Evolutionary conservation across 2,888 invertebrate genomes (phyloP).

Genomic region (Caenorhabditis panamensis): DNA sequence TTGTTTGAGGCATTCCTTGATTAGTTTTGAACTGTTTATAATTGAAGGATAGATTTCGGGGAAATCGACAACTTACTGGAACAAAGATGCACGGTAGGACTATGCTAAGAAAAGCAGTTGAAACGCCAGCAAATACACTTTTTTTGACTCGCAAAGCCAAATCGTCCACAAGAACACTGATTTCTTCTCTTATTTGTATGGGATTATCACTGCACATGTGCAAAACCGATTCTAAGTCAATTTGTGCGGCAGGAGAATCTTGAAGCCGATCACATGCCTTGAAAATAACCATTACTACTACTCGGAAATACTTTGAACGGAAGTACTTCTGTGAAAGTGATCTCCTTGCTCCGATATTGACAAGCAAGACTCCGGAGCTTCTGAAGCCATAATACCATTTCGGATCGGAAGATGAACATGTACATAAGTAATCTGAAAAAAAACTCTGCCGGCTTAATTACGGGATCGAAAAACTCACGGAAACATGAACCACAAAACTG

Average conservation of each 20-base stretch:
- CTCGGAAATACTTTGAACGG: too few relatives aligned
- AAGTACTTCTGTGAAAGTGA: slow-evolving; percentile 40
- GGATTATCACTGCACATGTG: slow-evolving; percentile 75
- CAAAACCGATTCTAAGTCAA: slow-evolving; percentile 72
- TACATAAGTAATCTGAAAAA: slow-evolving; percentile 82
- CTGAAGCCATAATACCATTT: slow-evolving; percentile 55
- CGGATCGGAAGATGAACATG: slow-evolving; percentile 69
- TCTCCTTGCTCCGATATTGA: slow-evolving; percentile 45
- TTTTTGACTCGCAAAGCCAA: slow-evolving; percentile 92
- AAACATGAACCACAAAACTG: slow-evolving; percentile 90
- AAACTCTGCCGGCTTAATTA: not conserved
- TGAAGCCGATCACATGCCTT: slow-evolving; percentile 62
- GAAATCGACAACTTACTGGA: slow-evolving; percentile 84
- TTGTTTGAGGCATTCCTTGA: slow-evolving; percentile 70
- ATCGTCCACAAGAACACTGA: slow-evolving; percentile 89
- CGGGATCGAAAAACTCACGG: slow-evolving; percentile 86
- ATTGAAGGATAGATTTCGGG: too few relatives aligned
- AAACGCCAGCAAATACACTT: slow-evolving; percentile 89
- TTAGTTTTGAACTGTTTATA: slow-evolving; percentile 72
- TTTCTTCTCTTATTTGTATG: slow-evolving; percentile 87
- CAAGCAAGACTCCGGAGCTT: slow-evolving; percentile 24
- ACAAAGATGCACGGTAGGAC: slow-evolving; percentile 93
- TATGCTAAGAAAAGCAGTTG: slow-evolving; percentile 91
- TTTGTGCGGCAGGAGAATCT: slow-evolving; percentile 64
- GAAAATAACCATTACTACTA: not conserved